Conservation (phyloP, 2,888 invertebrate genomes). For the Gibbula magus region DNA sequence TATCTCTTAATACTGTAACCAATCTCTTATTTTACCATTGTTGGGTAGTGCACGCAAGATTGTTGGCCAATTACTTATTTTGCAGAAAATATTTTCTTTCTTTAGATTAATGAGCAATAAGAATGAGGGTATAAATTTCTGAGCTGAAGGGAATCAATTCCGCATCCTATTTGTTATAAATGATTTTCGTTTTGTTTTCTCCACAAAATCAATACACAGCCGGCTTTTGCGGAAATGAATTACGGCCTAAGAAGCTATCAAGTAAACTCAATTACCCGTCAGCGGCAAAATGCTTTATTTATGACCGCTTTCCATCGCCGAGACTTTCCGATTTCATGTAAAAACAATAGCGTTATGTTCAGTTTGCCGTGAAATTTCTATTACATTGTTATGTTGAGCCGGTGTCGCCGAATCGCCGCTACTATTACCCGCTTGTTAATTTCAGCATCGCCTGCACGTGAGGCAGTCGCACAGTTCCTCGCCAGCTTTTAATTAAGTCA, state of each 20-base stretch:
- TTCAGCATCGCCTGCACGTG: constrained; percentile 24
- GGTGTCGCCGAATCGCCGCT: background rate
- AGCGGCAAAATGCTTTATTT: constrained; percentile 26
- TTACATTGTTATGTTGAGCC: constrained; percentile 16
- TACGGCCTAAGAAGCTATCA: constrained; percentile 25
- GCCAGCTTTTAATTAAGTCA: constrained; percentile 27
- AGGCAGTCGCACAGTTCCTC: background rate
- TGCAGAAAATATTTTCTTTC: constrained; percentile 23
- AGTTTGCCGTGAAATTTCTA: constrained; percentile 26
- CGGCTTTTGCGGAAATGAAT: constrained; percentile 23
- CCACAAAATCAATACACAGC: constrained; percentile 18
- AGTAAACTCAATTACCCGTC: constrained; percentile 27
- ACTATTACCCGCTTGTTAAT: constrained; percentile 27
- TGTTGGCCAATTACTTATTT: constrained; percentile 23
- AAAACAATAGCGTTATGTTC: constrained; percentile 23
- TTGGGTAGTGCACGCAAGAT: background rate
- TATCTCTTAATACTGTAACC: no score
- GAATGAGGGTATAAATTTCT: constrained; percentile 23
- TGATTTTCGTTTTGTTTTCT: constrained; percentile 25
- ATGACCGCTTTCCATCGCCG: constrained; percentile 16
- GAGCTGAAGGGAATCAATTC: constrained; percentile 20
- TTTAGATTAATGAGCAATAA: constrained; percentile 23
- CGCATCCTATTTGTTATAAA: constrained; percentile 24
- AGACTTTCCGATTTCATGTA: constrained; percentile 22
- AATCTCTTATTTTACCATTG: no score